phyloP scores from a whole-genome alignment of 2,888 invertebrate species.

The Ectropis crepuscularia region DNA sequence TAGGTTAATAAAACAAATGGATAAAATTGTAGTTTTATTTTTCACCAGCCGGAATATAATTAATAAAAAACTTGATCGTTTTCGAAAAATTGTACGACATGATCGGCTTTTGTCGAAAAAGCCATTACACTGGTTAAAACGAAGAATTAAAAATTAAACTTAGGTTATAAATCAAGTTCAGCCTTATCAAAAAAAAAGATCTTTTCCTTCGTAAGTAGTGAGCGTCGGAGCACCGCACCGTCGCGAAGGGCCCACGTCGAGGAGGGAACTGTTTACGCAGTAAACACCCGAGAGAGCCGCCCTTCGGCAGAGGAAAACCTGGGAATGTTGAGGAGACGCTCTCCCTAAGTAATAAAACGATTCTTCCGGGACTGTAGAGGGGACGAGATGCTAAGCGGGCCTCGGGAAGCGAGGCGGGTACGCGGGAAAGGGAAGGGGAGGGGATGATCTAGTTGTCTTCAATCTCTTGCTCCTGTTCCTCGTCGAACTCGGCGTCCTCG shows the following conservation, averaged over 20 bases:
- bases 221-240: constrained; percentile 61
- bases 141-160: constrained; percentile 78
- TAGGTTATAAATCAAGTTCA: constrained; percentile 80
- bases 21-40: constrained; percentile 79
- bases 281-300: constrained; percentile 79
- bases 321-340: constrained; percentile 75
- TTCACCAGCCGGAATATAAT: constrained; percentile 79
- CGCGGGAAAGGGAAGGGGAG: constrained; percentile 48
- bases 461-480: constrained; percentile 89
- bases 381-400: constrained; percentile 68
- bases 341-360: constrained; percentile 57
- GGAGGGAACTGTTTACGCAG: constrained; percentile 66
- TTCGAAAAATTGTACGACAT: constrained; percentile 79
- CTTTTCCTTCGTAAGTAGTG: constrained; percentile 68
- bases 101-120: constrained; percentile 70
- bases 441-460: constrained; percentile 82
- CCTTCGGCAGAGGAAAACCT: constrained; percentile 76
- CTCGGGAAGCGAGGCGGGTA: constrained; percentile 48
- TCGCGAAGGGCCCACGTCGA: constrained; percentile 74
- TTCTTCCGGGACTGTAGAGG: constrained; percentile 62
- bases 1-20: constrained; percentile 56
- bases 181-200: constrained; percentile 84
- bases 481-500: constrained; percentile 93
- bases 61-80: constrained; percentile 77
- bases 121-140: constrained; percentile 75